These are phyloP conservation scores for silkworm (Bombyx mori) DNA, from an alignment of 1,140 invertebrate species.

Conservation along the genomic window ASM3026992v2 NC_085125.1:13387001-13387500, in stretches of 20 bases:
- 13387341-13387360: slow-evolving; percentile 68
- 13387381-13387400: not conserved
- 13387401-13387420: too few species aligned
- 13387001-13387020: slow-evolving; percentile 23
- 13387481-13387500: too few species aligned
- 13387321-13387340: slow-evolving; percentile 64
- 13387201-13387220: slow-evolving; percentile 21
- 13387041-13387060: slow-evolving; percentile 24
- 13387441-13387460: too few species aligned
- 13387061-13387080: slow-evolving; percentile 27
- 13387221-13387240: slow-evolving; percentile 35
- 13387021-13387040: slow-evolving; percentile 18
- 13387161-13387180: slow-evolving; percentile 38
- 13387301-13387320: slow-evolving; percentile 68
- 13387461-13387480: too few species aligned
- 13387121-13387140: slow-evolving; percentile 44
- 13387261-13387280: slow-evolving; percentile 45
- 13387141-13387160: slow-evolving; percentile 57
- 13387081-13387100: slow-evolving; percentile 12
- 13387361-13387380: slow-evolving; percentile 51
- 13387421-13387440: too few species aligned
- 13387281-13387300: slow-evolving; percentile 62
- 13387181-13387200: slow-evolving; percentile 45
- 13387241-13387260: slow-evolving; percentile 47
- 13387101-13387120: slow-evolving; percentile 13